Evolutionary conservation across 1,140 invertebrate species (phyloP).

Genomic region (Cotesia vestalis): DNA sequence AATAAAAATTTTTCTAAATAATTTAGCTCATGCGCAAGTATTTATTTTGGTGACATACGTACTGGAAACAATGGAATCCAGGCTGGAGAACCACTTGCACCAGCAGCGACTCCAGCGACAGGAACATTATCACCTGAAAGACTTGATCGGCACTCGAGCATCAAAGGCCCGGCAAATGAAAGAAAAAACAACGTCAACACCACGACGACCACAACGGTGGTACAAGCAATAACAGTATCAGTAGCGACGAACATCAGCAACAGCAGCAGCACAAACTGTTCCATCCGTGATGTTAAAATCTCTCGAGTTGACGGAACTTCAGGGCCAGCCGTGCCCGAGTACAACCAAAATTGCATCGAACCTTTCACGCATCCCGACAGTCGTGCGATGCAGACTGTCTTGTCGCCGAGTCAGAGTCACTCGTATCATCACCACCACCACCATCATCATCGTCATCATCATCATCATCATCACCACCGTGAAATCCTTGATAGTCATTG

Average conservation of each 20-base stretch:
- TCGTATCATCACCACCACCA: slow-evolving; percentile 50
- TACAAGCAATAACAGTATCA: slow-evolving; percentile 13
- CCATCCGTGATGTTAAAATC: neutral
- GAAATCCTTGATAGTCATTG: slow-evolving; percentile 41
- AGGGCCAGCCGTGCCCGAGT: neutral
- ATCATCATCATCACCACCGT: slow-evolving; percentile 52
- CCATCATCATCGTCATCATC: slow-evolving; percentile 47
- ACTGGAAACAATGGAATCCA: slow-evolving; percentile 1
- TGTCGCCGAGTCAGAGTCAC: slow-evolving; percentile 51
- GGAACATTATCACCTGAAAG: slow-evolving; percentile 17
- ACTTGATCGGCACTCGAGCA: slow-evolving; percentile 20
- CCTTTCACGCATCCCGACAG: neutral
- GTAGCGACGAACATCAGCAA: slow-evolving; percentile 4
- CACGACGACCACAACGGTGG: slow-evolving; percentile 50
- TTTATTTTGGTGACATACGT: slow-evolving; percentile 55
- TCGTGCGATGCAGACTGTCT: slow-evolving; percentile 34
- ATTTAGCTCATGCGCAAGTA: slow-evolving; percentile 40
- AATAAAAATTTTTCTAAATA: neutral
- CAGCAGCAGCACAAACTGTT: neutral
- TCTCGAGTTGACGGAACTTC: too few relatives aligned
- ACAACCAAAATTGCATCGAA: neutral
- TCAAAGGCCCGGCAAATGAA: slow-evolving; percentile 10
- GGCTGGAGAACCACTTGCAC: slow-evolving; percentile 26
- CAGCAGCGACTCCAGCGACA: slow-evolving; percentile 25
- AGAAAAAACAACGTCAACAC: slow-evolving; percentile 48